Evolutionary conservation across 2,888 invertebrate genomes (phyloP).

Genomic region (Itoplectis maculator): DNA sequence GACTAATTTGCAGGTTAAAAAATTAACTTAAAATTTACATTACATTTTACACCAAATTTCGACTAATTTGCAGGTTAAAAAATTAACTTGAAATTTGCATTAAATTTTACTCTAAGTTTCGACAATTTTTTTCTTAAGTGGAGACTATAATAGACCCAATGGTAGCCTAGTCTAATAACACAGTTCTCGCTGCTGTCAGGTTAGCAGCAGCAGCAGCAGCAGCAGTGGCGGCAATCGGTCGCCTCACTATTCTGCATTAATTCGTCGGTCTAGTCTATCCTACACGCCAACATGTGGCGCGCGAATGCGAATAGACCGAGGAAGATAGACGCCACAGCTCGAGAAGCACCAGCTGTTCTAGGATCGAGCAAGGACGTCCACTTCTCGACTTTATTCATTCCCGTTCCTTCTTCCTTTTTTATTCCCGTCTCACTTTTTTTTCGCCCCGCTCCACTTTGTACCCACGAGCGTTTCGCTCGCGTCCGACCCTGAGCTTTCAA

Average conservation of each 20-base stretch:
- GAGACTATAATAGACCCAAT: slow-evolving; percentile 36
- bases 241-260: slow-evolving; percentile 79
- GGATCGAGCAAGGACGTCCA: slow-evolving; percentile 76
- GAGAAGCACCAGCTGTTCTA: slow-evolving; percentile 82
- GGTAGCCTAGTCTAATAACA: slow-evolving; percentile 78
- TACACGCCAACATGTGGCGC: slow-evolving; percentile 83
- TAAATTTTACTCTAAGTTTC: too few relatives aligned
- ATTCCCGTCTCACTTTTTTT: slow-evolving; percentile 9
- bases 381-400: slow-evolving; percentile 69
- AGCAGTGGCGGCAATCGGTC: too few relatives aligned
- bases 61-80: too few relatives aligned
- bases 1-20: too few relatives aligned
- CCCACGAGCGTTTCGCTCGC: background rate
- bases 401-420: slow-evolving; percentile 27
- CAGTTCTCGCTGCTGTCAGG: slow-evolving; percentile 55
- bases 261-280: slow-evolving; percentile 74
- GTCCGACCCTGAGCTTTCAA: slow-evolving; percentile 58
- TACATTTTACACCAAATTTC: too few relatives aligned
- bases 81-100: too few relatives aligned
- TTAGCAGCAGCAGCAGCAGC: background rate
- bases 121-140: background rate
- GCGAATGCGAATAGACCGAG: slow-evolving; percentile 83
- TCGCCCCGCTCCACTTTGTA: slow-evolving; percentile 1
- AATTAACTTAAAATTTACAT: too few relatives aligned
- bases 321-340: slow-evolving; percentile 65